Evolutionary conservation across 37 sponge, comb jelly and placozoan species (phyloP).

Genomic region (Axinella damicornis): DNA sequence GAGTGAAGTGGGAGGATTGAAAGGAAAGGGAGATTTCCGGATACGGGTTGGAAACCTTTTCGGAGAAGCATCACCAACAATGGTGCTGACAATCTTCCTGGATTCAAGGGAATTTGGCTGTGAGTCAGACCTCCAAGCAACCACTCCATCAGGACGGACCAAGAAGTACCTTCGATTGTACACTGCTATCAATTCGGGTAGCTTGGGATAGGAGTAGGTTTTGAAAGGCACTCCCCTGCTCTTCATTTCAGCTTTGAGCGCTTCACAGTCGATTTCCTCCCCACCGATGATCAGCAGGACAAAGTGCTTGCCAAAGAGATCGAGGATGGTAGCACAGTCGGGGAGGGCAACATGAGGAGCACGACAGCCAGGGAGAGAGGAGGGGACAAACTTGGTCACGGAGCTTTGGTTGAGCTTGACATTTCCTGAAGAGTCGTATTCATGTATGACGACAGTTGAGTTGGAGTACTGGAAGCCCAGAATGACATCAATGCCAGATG

Average conservation of each 20-base stretch:
- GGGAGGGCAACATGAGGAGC: constrained; percentile 78
- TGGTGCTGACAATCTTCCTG: constrained; percentile 26
- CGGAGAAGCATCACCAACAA: constrained; percentile 39
- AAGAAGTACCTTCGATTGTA: constrained; percentile 79
- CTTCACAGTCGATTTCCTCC: constrained; percentile 40
- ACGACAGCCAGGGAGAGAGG: constrained; percentile 78
- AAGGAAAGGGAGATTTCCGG: too few relatives aligned
- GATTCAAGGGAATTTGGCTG: constrained; percentile 62
- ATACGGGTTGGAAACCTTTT: not conserved
- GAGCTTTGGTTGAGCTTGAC: not conserved
- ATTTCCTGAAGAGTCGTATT: constrained; percentile 20
- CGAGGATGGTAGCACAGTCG: constrained; percentile 50
- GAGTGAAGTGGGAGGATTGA: not conserved
- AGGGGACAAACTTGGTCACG: constrained; percentile 19
- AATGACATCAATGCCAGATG: constrained; percentile 15
- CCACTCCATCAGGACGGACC: constrained; percentile 81
- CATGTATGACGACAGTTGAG: constrained; percentile 69
- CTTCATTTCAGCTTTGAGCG: constrained; percentile 42
- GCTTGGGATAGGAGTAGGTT: constrained; percentile 4
- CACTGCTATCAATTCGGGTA: constrained; percentile 42
- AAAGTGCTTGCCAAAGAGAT: constrained; percentile 72
- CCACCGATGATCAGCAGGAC: constrained; percentile 72
- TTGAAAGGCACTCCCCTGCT: constrained; percentile 47
- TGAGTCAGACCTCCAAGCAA: constrained; percentile 76
- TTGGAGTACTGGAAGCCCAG: constrained; percentile 75